These are phyloP conservation scores for Copidosoma floridanum DNA, from an alignment of 1,140 invertebrate genomes.

Conservation along the genomic window DNA sequence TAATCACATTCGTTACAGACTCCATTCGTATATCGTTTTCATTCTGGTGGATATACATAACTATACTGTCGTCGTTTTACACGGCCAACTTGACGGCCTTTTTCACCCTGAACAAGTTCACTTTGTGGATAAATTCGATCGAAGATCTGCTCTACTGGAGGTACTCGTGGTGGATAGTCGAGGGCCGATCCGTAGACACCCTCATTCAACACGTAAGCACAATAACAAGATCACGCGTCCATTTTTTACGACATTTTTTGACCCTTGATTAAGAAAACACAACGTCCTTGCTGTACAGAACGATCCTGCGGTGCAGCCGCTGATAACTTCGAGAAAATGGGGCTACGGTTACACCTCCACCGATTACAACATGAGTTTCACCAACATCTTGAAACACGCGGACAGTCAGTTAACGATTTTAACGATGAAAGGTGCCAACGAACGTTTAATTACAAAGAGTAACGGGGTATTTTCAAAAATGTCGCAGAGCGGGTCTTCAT, in stretches of 20 bases:
- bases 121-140: constrained; percentile 69
- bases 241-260: too few species aligned
- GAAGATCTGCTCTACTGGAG: constrained; percentile 67
- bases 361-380: constrained; percentile 20
- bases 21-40: constrained; percentile 79
- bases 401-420: too few species aligned
- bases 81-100: constrained; percentile 89
- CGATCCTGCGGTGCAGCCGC: constrained; percentile 2
- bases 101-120: constrained; percentile 79
- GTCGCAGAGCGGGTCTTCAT: constrained; percentile 64
- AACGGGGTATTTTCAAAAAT: too few species aligned
- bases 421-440: too few species aligned
- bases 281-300: too few species aligned
- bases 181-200: constrained; percentile 67
- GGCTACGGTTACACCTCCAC: constrained; percentile 19
- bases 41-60: constrained; percentile 89
- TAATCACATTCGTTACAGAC: constrained; percentile 59
- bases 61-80: constrained; percentile 85
- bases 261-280: too few species aligned
- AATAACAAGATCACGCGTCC: too few species aligned
- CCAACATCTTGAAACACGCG: neutral
- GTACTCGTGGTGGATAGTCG: constrained; percentile 67
- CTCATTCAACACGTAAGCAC: constrained; percentile 64
- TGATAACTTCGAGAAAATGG: constrained; percentile 14
- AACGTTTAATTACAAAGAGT: too few species aligned